Conservation (phyloP, 2,113 vertebrate species). For the Trachemys scripta region DNA sequence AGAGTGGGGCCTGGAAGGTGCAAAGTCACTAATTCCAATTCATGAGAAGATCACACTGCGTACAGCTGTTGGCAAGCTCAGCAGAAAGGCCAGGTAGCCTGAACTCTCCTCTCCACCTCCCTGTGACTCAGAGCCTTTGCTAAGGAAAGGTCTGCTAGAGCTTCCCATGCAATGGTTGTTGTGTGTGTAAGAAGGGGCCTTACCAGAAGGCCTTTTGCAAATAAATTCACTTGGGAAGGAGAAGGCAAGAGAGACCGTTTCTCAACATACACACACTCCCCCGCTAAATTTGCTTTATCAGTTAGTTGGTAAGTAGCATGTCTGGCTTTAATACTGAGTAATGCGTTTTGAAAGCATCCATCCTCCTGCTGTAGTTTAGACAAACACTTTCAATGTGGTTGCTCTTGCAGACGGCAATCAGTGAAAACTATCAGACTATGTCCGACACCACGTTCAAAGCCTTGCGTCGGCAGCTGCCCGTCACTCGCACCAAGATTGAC, state of each 20-base stretch:
- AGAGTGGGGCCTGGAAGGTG: not conserved
- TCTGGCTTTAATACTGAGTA: fast-evolving
- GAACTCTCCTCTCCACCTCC: not conserved
- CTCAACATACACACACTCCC: not conserved
- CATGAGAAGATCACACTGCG: not conserved
- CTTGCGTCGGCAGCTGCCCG: constrained; percentile 93
- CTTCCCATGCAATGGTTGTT: not conserved
- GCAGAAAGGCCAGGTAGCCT: not conserved
- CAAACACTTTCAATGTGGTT: not conserved
- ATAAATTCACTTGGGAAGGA: not conserved
- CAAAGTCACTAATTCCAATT: not conserved
- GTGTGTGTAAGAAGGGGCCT: not conserved
- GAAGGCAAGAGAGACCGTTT: fast-evolving
- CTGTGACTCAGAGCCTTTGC: not conserved
- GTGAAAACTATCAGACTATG: constrained; percentile 97
- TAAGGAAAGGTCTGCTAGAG: not conserved
- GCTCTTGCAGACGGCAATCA: constrained; percentile 90
- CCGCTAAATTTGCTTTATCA: not conserved
- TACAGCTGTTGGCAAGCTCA: not conserved
- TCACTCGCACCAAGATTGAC: constrained; percentile 98
- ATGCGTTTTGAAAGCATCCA: not conserved
- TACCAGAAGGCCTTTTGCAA: fast-evolving
- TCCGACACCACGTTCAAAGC: constrained; percentile 98
- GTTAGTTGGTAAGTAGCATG: fast-evolving
- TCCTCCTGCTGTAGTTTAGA: not conserved